These are phyloP conservation scores for Catharus fuscescens DNA, from an alignment of 2,113 vertebrate genomes.

Conservation along the genomic window DNA sequence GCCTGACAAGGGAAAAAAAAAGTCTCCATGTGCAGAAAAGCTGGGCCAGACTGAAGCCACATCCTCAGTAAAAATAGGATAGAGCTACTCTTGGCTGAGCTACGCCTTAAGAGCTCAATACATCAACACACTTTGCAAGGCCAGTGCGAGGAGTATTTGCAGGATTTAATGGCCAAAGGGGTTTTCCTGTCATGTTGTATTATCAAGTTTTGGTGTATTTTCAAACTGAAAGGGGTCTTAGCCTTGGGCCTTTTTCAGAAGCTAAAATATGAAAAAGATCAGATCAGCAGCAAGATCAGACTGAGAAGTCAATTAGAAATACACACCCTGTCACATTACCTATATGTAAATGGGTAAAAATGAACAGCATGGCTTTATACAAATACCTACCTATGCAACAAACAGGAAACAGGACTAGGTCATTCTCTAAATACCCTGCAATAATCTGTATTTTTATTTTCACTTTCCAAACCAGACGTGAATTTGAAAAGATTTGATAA, in stretches of 20 bases:
- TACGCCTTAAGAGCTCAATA: background rate
- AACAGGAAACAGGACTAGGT: background rate
- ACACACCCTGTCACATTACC: background rate
- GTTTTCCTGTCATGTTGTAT: background rate
- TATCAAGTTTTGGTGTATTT: background rate
- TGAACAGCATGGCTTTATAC: background rate
- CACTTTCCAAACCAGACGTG: accelerated
- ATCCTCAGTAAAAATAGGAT: accelerated
- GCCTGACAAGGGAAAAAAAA: background rate
- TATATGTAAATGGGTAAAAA: background rate
- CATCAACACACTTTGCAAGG: background rate
- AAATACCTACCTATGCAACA: background rate
- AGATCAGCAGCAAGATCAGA: background rate
- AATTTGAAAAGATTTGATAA: background rate
- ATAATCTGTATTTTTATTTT: background rate
- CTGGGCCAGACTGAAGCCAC: background rate
- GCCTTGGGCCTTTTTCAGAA: background rate
- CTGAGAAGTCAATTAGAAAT: background rate
- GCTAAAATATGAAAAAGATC: background rate
- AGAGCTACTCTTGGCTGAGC: background rate
- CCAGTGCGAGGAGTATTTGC: background rate
- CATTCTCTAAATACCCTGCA: background rate
- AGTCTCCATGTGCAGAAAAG: background rate
- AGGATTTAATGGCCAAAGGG: background rate
- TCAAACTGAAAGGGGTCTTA: background rate